phyloP scores from a whole-genome alignment of 2,797 vertebrate species.

The Harpagifer antarcticus region DNA sequence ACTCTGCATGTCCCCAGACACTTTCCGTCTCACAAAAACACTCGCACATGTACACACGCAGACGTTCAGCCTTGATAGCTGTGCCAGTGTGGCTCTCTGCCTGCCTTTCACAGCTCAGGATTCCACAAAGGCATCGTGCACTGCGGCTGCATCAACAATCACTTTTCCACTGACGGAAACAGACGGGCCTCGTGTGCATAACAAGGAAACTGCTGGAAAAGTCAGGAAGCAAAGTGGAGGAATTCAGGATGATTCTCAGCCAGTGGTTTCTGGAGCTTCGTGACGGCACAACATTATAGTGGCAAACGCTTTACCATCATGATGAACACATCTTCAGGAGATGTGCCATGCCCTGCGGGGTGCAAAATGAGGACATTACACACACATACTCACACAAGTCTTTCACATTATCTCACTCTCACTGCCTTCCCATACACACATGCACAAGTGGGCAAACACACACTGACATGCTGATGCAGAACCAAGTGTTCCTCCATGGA shows the following conservation, averaged over 20 bases:
- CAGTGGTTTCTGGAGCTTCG: slow-evolving; percentile 34
- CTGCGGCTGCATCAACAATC: slow-evolving; percentile 31
- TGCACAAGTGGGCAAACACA: slow-evolving; percentile 16
- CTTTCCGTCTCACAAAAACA: slow-evolving; percentile 68
- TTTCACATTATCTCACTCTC: slow-evolving; percentile 58
- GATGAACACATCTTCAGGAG: slow-evolving; percentile 65
- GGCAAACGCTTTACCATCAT: slow-evolving; percentile 66
- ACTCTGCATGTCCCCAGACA: slow-evolving; percentile 79
- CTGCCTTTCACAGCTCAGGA: slow-evolving; percentile 40
- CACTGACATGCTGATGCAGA: slow-evolving; percentile 38
- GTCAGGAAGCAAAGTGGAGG: slow-evolving; percentile 28
- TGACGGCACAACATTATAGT: slow-evolving; percentile 41
- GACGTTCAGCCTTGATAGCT: slow-evolving; percentile 43
- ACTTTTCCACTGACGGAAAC: slow-evolving; percentile 48
- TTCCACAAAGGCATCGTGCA: slow-evolving; percentile 33
- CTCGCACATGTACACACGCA: slow-evolving; percentile 50
- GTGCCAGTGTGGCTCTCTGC: slow-evolving; percentile 49
- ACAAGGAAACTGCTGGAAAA: slow-evolving; percentile 42
- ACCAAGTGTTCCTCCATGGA: slow-evolving; percentile 40
- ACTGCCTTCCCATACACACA: slow-evolving; percentile 19
- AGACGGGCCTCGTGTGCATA: slow-evolving; percentile 15
- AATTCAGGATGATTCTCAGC: slow-evolving; percentile 25
- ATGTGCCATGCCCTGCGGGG: slow-evolving; percentile 56
- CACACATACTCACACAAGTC: slow-evolving; percentile 47
- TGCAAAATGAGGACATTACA: slow-evolving; percentile 66